Percentiles rank a stretch among this genome's conserved stretches.
phyloP scores from a whole-genome alignment of 2,888 invertebrate genomes.

The Octodonta nipae region DNA sequence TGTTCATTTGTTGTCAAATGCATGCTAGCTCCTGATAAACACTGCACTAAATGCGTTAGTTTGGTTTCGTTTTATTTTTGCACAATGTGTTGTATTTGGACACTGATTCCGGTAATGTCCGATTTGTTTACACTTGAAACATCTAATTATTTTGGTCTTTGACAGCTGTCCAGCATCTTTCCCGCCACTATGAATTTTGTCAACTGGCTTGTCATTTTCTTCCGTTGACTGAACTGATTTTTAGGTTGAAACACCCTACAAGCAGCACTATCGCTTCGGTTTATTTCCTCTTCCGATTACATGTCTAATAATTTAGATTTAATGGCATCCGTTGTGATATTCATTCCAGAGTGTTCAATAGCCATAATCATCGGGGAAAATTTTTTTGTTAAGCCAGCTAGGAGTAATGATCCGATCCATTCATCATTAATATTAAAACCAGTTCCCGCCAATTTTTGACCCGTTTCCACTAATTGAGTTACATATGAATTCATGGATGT shows the following conservation, averaged over 20 bases:
- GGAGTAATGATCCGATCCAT: constrained; percentile 5
- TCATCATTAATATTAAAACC: constrained; percentile 5
- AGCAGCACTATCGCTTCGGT: too few species aligned
- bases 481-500: constrained; percentile 3
- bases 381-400: constrained; percentile 16
- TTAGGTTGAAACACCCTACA: too few species aligned
- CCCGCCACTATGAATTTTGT: background rate
- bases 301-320: constrained; percentile 18
- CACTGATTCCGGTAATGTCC: constrained; percentile 15
- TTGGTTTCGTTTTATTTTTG: constrained; percentile 3
- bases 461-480: constrained; percentile 1
- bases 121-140: constrained; percentile 12
- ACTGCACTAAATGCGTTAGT: constrained; percentile 12
- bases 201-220: too few species aligned
- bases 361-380: constrained; percentile 17
- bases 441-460: too few species aligned
- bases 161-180: background rate
- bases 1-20: constrained; percentile 13
- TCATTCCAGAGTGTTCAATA: constrained; percentile 18
- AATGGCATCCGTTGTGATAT: constrained; percentile 17
- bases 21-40: constrained; percentile 19
- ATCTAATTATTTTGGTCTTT: constrained; percentile 8
- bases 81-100: constrained; percentile 4
- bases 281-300: constrained; percentile 6
- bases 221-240: too few species aligned